Base-by-base conservation (phyloP, 2,797 vertebrate species). In the Macropodus opercularis region DNA sequence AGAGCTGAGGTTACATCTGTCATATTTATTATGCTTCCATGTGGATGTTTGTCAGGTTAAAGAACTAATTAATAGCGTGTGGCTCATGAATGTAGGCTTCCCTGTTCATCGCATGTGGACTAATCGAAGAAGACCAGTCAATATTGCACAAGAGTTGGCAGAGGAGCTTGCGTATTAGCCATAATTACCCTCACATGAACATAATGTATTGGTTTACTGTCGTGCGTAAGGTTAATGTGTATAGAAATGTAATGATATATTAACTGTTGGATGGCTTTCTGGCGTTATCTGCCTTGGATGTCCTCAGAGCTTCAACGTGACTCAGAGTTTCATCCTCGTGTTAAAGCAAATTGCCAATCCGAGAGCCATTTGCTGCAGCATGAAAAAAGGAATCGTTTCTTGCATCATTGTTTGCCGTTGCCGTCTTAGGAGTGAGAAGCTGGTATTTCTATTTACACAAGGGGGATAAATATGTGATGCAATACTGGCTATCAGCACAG, bases 201-300 rank as follows among this genome's bases (percentile, higher is more conserved):
- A 74, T 79, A 74, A 87, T 78, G 53, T 83, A 89, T 90, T 83
- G 88, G 80, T 83, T 89, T 78, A 69, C 84, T 88, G 81, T 86
- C 83, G 83, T 72, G 69, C 72, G 79, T 83, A 72, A 76, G 81
- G 89, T 91, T 91, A 89, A 91, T 92, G 76, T 88, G 83, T 88
- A 77, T 53, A 27, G 76, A 65, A 81, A 40, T 72, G 49, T 56
- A 74, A 75, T 86, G 70, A 83, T 72, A 59, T 77, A 84, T 89
- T 79, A 89, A 84, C 80, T 86, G 71, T 78, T 84, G 72, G 54
- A 73, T 70, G 53, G 74, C 64, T 81, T 75, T 79, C 56, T 48
- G 38, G 60, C 62, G 62, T 86, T 79, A 75, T 82, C 68, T 71
- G 40, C 43, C 60, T 31, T 51, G 21, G 44, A 64, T 22, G 27